Evolutionary conservation across 2,888 invertebrate species (phyloP), one percentile per base, ranked within the genome.

Genomic region (Hyposoter dolosus): DNA sequence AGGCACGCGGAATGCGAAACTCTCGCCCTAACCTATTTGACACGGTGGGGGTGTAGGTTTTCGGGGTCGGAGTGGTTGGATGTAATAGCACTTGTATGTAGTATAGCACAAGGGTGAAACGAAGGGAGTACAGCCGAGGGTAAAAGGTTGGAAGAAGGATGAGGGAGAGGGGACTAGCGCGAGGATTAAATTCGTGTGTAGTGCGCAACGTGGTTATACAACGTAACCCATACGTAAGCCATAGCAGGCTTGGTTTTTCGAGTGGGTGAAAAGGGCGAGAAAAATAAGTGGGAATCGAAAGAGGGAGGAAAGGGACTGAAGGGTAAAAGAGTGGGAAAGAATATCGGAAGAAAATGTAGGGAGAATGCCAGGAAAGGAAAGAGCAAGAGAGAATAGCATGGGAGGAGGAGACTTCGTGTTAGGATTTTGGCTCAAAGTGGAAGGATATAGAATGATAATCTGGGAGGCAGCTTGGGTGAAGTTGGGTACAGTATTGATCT

Each of bases 381-480:
- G 74, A 72, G 83, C 79, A 82, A 86, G 88, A 87, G 66, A 63
- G 53, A 19, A 53, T 23, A 17, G 50, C 35, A 75, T 75, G 75
- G 80, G 83, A 65, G 60, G 66, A 76, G 66, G 66, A 5, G 3
- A 40, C 83, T 89, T 85, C 69, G 83, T 79, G 86, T 88, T 84
- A 85, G 71, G 81, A 87, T 87, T 89, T 87, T 87, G 87, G 89
- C 89, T 90, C 90, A 90, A 92, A 92, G 90, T 92, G 91, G 90
- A 92, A 88, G 91, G 91, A 92, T 93, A 92, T 93, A 90, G 91
- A 92, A 93, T 92, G 92, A 92, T 92, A 92, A 92, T 92, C 92
- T 92, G 90, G 89, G 90, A 92, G 91, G 77, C 92, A 92, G 93
- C 91, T 91, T 91, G 92, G 76, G 92, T 92, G 82, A 68, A 91